Conservation (phyloP, 2,113 vertebrate genomes). For the Trinectes maculatus region DNA sequence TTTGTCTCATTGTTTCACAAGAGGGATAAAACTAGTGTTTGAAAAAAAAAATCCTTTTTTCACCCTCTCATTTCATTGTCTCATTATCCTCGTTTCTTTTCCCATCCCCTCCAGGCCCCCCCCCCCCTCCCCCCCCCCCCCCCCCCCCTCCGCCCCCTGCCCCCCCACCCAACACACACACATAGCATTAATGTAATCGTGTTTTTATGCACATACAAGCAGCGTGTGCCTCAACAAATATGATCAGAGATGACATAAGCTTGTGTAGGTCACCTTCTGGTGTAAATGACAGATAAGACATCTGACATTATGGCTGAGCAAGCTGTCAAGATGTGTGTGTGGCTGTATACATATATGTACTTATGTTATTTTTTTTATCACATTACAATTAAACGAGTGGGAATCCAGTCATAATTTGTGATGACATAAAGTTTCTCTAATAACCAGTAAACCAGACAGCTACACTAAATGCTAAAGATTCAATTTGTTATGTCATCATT, state of each 20-base stretch:
- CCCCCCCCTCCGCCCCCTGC: too few species aligned
- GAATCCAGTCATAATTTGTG: not conserved
- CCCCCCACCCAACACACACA: too few species aligned
- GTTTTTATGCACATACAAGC: not conserved
- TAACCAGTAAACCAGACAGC: constrained; percentile 17
- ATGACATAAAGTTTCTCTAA: constrained; percentile 5
- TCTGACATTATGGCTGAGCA: constrained; percentile 17
- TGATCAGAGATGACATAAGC: constrained; percentile 46
- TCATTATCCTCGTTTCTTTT: constrained; percentile 1
- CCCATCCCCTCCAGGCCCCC: not conserved
- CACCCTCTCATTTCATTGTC: not conserved
- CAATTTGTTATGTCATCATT: not conserved
- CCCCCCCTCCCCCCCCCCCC: too few species aligned
- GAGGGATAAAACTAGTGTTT: too few species aligned
- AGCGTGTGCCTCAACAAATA: constrained; percentile 22
- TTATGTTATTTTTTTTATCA: not conserved
- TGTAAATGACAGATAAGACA: constrained; percentile 59
- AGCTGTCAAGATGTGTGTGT: constrained; percentile 34
- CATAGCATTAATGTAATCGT: constrained; percentile 1
- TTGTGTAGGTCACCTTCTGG: constrained; percentile 51
- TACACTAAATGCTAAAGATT: not conserved
- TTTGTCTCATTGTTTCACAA: too few species aligned
- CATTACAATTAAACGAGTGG: constrained; percentile 24
- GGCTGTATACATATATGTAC: constrained; percentile 3
- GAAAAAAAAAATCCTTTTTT: too few species aligned